Evolutionary conservation across 2,113 vertebrate species (phyloP).

Genomic region (Oncorhynchus nerka): DNA sequence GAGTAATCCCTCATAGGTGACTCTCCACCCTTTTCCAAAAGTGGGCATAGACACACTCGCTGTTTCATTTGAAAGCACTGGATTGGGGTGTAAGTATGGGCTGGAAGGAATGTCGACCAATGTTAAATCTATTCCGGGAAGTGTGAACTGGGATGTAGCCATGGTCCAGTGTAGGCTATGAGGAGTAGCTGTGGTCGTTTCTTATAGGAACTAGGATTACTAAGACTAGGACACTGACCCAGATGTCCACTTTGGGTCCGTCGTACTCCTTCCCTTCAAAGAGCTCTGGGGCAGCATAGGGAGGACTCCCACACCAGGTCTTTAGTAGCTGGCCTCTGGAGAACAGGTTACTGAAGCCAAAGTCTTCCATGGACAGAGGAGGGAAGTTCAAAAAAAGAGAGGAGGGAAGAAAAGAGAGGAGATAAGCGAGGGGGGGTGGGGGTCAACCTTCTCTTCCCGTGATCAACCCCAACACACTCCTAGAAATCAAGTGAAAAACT

Average conservation of each 20-base stretch:
- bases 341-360: slow-evolving; percentile 98
- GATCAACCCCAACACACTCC: slow-evolving; percentile 74
- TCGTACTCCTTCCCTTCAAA: slow-evolving; percentile 99
- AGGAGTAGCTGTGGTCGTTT: too few species aligned
- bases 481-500: not conserved
- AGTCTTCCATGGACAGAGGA: slow-evolving; percentile 73
- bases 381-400: not conserved
- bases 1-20: not conserved
- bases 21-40: too few species aligned
- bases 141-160: too few species aligned
- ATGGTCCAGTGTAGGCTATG: too few species aligned
- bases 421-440: not conserved
- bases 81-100: too few species aligned
- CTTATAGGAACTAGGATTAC: too few species aligned
- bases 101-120: too few species aligned
- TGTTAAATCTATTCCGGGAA: too few species aligned
- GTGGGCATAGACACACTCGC: too few species aligned
- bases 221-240: slow-evolving; percentile 76
- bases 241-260: slow-evolving; percentile 98
- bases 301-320: slow-evolving; percentile 98
- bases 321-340: slow-evolving; percentile 94
- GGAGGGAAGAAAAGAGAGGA: not conserved
- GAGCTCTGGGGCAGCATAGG: slow-evolving; percentile 94
- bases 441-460: slow-evolving; percentile 46
- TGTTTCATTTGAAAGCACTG: too few species aligned